Base-by-base conservation (phyloP, 2,888 invertebrate genomes). In the Cremastinae sp. region DNA sequence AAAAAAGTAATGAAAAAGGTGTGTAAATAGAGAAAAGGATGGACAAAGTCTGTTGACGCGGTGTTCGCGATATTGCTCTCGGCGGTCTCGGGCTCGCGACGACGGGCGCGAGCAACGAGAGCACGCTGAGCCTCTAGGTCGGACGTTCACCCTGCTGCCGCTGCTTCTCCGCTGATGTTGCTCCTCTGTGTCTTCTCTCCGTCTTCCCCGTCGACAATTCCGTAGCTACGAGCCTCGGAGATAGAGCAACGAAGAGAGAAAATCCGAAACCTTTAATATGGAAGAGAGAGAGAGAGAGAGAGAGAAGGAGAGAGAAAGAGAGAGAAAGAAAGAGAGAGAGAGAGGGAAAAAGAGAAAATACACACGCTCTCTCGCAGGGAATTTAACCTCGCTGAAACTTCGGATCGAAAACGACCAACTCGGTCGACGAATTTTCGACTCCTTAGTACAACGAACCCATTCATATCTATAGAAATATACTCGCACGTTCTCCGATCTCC, bases 101-200 rank as follows among this genome's bases (percentile, higher is more conserved):
- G 62, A 62, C 70, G 75, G 77, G 75, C 79, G 76, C 75, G 70
- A 79, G 78, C 76, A 79, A 79, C 76, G 79, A 80, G 80, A 80
- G 80, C 79, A 80, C 59, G 56, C 82, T 82, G 89, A 88, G 89
- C 88, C 88, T 89, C 89, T 89, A 89, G 89, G 89, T 89, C 89
- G 89, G 89, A 79, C 89, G 87, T 89, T 89, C 89, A 89, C 89
- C 89, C 88, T 86, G 87, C 84, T 82, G 84, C 82, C 82, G 81
- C 82, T 78, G 81, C 82, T 78, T 81, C 80, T 79, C 82, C 82
- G 81, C 82, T 78, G 81, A 83, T 78, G 81, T 80, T 79, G 75
- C 78, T 80, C 62, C 75, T 77, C 79, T 70, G 75, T 78, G 79
- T 64, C 58, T 73, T 66, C 66, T 70, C 58, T 53, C 53, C 53